A percentile compares a stretch with the other conserved stretches of the same genome.
These are phyloP conservation scores for Chaetophractus vellerosus DNA, from an alignment of 2,797 vertebrate genomes.

Conservation along the genomic window DNA sequence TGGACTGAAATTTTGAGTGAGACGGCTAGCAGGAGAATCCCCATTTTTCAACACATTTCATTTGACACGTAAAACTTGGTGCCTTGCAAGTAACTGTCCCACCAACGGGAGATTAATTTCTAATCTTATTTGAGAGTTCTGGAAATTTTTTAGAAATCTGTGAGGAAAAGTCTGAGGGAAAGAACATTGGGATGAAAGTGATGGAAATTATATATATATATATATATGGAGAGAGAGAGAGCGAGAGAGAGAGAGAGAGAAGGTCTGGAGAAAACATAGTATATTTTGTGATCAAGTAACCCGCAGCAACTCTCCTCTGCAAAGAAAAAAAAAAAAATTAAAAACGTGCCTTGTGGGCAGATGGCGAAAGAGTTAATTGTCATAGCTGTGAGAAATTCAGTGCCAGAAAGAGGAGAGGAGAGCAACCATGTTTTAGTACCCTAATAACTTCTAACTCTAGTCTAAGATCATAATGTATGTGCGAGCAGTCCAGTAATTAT, in stretches of 20 bases:
- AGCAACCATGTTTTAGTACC: conserved; percentile 89
- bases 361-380: conserved; percentile 85
- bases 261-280: background rate
- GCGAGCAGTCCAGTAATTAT: conserved; percentile 90
- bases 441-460: conserved; percentile 90
- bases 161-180: background rate
- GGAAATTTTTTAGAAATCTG: background rate
- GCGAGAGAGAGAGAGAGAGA: background rate
- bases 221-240: background rate
- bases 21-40: background rate
- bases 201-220: background rate
- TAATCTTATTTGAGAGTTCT: background rate
- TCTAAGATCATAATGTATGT: conserved; percentile 90
- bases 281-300: conserved; percentile 18
- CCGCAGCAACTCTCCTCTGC: background rate
- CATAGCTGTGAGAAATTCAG: conserved; percentile 85
- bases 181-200: background rate
- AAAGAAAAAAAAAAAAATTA: background rate
- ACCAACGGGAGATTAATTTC: conserved; percentile 40
- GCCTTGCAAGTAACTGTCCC: conserved; percentile 54
- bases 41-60: conserved; percentile 19
- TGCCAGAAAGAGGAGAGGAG: conserved; percentile 81
- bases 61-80: conserved; percentile 62
- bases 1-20: conserved; percentile 5
- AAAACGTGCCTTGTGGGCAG: conserved; percentile 24